Conservation (phyloP, 2,888 invertebrate species). For the Punctoribates punctum region DNA sequence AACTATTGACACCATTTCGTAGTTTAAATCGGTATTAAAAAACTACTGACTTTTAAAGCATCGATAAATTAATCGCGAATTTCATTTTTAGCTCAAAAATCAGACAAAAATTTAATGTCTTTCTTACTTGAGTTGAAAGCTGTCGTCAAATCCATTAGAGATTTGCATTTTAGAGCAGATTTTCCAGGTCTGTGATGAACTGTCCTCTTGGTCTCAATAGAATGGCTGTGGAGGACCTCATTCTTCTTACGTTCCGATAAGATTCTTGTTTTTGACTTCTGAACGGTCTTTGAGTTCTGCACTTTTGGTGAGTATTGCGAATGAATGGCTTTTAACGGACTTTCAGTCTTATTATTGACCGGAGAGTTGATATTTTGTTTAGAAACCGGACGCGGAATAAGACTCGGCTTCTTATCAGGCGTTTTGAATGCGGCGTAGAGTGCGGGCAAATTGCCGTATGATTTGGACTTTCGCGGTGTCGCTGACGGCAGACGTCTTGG, state of each 20-base stretch:
- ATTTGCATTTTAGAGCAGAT: conserved; percentile 24
- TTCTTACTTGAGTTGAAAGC: conserved; percentile 10
- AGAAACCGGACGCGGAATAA: conserved; percentile 42
- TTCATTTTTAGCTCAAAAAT: neutral
- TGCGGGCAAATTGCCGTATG: conserved; percentile 30
- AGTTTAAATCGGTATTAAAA: no score
- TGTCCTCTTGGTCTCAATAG: neutral
- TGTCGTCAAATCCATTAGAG: conserved; percentile 25
- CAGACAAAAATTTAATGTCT: neutral
- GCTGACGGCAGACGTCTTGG: conserved; percentile 30
- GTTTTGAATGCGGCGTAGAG: neutral
- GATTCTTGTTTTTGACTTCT: conserved; percentile 18
- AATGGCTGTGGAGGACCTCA: conserved; percentile 12
- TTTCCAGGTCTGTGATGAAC: conserved; percentile 6
- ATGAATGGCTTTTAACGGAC: neutral
- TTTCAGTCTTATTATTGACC: neutral
- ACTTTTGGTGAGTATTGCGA: neutral
- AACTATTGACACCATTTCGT: no score
- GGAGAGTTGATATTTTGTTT: neutral
- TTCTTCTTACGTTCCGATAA: conserved; percentile 23
- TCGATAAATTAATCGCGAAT: neutral
- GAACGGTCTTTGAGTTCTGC: conserved; percentile 20
- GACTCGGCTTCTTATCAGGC: conserved; percentile 39
- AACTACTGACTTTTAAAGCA: no score
- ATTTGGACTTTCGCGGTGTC: conserved; percentile 33